Percentiles rank a stretch among this genome's conserved stretches.
phyloP scores from a whole-genome alignment of 1,140 invertebrate species.

The Papilio polytes region DNA sequence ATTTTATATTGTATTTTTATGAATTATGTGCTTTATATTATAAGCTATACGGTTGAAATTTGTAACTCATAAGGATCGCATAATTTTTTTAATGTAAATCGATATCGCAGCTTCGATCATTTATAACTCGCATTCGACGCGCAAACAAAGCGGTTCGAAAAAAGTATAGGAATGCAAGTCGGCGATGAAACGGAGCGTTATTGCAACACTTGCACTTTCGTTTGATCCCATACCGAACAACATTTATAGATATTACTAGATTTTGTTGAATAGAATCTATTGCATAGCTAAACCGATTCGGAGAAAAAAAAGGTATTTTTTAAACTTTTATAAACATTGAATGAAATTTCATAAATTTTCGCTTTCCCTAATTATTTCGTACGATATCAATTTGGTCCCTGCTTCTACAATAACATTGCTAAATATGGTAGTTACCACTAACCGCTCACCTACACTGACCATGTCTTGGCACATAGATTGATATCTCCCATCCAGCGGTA shows the following conservation, averaged over 20 bases:
- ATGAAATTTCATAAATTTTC: no score
- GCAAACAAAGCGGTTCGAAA: slow-evolving; percentile 70
- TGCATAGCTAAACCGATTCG: not conserved
- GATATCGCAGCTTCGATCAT: slow-evolving; percentile 80
- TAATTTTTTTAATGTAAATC: slow-evolving; percentile 62
- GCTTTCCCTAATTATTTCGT: no score
- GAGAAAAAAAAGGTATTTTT: not conserved
- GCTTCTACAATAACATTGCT: no score
- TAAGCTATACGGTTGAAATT: slow-evolving; percentile 48
- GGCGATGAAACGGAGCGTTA: slow-evolving; percentile 75
- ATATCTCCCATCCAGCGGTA: not conserved
- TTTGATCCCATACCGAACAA: slow-evolving; percentile 38
- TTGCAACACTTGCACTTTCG: slow-evolving; percentile 82
- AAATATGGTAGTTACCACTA: no score
- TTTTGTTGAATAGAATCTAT: not conserved
- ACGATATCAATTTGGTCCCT: no score
- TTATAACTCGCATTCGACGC: slow-evolving; percentile 78
- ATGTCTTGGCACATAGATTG: not conserved
- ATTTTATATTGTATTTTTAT: not conserved
- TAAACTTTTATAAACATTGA: no score
- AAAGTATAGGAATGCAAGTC: slow-evolving; percentile 67
- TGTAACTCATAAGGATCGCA: slow-evolving; percentile 8
- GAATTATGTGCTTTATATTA: slow-evolving; percentile 34
- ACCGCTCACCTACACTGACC: no score
- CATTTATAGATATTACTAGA: slow-evolving; percentile 4